A percentile compares a stretch with the other conserved stretches of the same genome.
These are phyloP conservation scores for Artibeus jamaicensis DNA, from an alignment of 2,797 vertebrate species.

Conservation along the genomic window DNA sequence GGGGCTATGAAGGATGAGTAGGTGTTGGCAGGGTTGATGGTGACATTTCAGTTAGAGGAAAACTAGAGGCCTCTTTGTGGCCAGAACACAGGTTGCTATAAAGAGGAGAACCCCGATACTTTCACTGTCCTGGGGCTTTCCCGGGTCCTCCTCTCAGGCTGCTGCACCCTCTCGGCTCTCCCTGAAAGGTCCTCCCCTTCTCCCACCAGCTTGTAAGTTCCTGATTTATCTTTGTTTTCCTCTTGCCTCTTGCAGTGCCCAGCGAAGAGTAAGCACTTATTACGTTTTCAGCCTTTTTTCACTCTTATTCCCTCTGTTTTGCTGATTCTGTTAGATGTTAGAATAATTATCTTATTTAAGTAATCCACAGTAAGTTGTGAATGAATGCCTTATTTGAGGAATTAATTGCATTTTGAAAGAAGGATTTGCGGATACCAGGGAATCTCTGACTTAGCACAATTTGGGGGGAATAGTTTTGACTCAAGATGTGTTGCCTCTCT, in stretches of 20 bases:
- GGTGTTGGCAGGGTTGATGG: neutral
- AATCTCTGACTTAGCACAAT: neutral
- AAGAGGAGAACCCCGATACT: neutral
- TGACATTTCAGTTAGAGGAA: neutral
- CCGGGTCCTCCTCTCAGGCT: neutral
- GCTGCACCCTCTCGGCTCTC: neutral
- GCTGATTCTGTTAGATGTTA: neutral
- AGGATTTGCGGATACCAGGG: neutral
- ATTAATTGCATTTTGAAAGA: conserved; percentile 21
- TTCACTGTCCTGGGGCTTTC: no score
- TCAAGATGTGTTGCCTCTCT: neutral
- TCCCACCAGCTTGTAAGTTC: neutral
- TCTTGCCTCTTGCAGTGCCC: neutral
- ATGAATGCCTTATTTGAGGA: neutral
- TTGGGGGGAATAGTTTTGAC: neutral
- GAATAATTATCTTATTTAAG: neutral
- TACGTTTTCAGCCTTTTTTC: neutral
- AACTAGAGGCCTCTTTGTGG: neutral
- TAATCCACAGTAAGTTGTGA: neutral
- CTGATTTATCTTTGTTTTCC: neutral
- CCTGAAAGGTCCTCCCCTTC: neutral
- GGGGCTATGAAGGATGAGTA: neutral
- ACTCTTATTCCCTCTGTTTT: neutral
- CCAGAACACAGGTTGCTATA: neutral
- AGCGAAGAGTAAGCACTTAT: neutral